These are phyloP conservation scores for Bolinopsis microptera DNA, from an alignment of 37 sponge, comb jelly and placozoan species.

Conservation along the genomic window DNA sequence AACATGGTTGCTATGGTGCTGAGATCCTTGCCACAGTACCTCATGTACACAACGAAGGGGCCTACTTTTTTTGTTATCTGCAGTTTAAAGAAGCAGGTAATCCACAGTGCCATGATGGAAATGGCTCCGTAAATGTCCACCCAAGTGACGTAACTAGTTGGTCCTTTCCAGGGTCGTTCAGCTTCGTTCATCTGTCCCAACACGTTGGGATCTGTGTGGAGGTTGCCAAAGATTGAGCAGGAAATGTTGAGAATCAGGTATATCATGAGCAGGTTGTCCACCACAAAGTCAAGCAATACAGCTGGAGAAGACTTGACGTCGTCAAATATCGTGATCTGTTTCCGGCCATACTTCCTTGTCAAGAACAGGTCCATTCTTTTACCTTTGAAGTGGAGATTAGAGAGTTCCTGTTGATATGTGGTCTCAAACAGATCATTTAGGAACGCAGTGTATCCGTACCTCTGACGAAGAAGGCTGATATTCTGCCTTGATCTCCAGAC, in stretches of 20 bases:
- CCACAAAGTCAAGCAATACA: conserved; percentile 12
- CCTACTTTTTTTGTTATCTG: conserved; percentile 11
- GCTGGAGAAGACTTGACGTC: conserved; percentile 15
- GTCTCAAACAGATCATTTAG: not conserved
- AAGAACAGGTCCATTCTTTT: not conserved
- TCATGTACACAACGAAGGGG: conserved; percentile 24
- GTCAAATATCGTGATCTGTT: conserved; percentile 9
- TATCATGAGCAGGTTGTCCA: not conserved
- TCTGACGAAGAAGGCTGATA: not conserved
- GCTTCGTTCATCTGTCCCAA: not conserved
- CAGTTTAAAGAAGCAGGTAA: conserved; percentile 17
- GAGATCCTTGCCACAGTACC: conserved; percentile 32
- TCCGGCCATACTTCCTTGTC: not conserved
- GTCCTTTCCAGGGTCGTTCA: not conserved
- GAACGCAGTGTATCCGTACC: not conserved
- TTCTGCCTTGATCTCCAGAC: conserved; percentile 3
- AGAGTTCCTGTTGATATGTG: not conserved
- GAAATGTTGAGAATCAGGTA: not conserved
- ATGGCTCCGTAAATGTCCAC: conserved; percentile 21
- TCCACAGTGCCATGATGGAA: not conserved
- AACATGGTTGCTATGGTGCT: conserved; percentile 11
- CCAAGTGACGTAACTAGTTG: not conserved
- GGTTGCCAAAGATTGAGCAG: conserved; percentile 10
- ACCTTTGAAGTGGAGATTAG: conserved; percentile 13
- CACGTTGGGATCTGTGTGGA: not conserved